phyloP scores from a whole-genome alignment of 2,113 vertebrate species.

The Rattus rattus region DNA sequence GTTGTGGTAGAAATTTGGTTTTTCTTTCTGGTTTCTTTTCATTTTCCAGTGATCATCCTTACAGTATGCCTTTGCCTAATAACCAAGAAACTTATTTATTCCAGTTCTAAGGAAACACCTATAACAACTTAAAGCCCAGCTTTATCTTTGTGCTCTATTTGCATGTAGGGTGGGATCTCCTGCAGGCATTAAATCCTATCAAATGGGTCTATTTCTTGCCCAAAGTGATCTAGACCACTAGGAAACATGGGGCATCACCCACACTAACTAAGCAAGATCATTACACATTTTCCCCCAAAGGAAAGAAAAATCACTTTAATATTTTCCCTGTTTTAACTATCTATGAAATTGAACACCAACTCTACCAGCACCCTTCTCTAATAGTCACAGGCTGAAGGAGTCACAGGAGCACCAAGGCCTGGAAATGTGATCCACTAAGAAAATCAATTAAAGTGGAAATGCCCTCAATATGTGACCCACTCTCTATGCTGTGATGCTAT shows the following conservation, averaged over 20 bases:
- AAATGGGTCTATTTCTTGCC: slow-evolving; percentile 37
- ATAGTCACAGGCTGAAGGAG: not conserved
- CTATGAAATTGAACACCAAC: not conserved
- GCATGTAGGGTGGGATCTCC: slow-evolving; percentile 54
- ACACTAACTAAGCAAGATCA: slow-evolving; percentile 28
- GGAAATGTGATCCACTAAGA: slow-evolving; percentile 53
- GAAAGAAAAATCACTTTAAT: not conserved
- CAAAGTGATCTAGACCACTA: slow-evolving; percentile 38
- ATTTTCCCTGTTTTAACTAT: not conserved
- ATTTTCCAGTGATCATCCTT: slow-evolving; percentile 51
- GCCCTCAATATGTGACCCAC: slow-evolving; percentile 55
- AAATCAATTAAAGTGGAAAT: slow-evolving; percentile 67
- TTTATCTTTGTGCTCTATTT: slow-evolving; percentile 70
- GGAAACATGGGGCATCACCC: not conserved
- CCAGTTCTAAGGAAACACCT: slow-evolving; percentile 55
- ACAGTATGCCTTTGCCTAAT: slow-evolving; percentile 62
- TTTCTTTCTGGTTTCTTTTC: slow-evolving; percentile 47
- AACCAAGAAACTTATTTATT: slow-evolving; percentile 47
- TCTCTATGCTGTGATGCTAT: slow-evolving; percentile 25
- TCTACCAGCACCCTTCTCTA: not conserved
- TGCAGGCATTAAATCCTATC: not conserved
- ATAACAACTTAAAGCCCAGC: slow-evolving; percentile 67
- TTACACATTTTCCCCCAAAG: not conserved
- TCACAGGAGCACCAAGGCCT: slow-evolving; percentile 44
- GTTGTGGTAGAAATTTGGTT: slow-evolving; percentile 56